phyloP scores from a whole-genome alignment of 2,888 invertebrate genomes.

The Drepana falcataria region DNA sequence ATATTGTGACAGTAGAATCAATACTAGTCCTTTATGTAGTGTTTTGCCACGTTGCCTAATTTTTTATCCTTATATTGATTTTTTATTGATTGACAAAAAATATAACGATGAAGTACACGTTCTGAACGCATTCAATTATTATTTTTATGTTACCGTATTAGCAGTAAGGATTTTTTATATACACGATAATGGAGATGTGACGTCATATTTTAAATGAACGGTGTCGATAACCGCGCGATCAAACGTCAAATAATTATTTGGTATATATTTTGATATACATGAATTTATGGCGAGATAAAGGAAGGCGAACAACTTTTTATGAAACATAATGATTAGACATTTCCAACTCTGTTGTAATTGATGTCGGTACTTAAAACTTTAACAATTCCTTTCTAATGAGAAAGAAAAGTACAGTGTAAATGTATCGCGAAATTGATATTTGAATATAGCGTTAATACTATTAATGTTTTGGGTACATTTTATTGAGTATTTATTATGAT shows the following conservation, averaged over 20 bases:
- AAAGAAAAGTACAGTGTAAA: slow-evolving; percentile 51
- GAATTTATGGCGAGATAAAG: slow-evolving; percentile 58
- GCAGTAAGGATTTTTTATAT: slow-evolving; percentile 44
- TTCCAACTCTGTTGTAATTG: slow-evolving; percentile 50
- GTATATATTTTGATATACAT: slow-evolving; percentile 74
- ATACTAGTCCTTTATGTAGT: slow-evolving; percentile 50
- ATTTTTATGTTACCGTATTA: slow-evolving; percentile 47
- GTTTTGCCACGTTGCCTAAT: slow-evolving; percentile 18
- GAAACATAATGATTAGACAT: slow-evolving; percentile 35
- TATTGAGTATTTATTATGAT: slow-evolving; percentile 24
- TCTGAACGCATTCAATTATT: slow-evolving; percentile 9
- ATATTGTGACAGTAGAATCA: slow-evolving; percentile 38
- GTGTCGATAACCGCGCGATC: slow-evolving; percentile 49
- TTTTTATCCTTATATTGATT: slow-evolving; percentile 8
- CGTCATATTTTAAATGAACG: slow-evolving; percentile 50
- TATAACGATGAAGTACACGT: not conserved
- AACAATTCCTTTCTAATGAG: slow-evolving; percentile 41
- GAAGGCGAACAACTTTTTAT: slow-evolving; percentile 39
- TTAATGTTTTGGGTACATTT: slow-evolving; percentile 54
- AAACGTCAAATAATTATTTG: slow-evolving; percentile 44
- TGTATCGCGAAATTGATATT: slow-evolving; percentile 50
- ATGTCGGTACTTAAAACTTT: slow-evolving; percentile 64
- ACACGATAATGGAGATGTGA: slow-evolving; percentile 41
- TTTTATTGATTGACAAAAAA: slow-evolving; percentile 1
- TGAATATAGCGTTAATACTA: slow-evolving; percentile 52